Evolutionary conservation across 1,140 invertebrate genomes (phyloP), one percentile per base, ranked within the genome.

Genomic region (Cephus cinctus): DNA sequence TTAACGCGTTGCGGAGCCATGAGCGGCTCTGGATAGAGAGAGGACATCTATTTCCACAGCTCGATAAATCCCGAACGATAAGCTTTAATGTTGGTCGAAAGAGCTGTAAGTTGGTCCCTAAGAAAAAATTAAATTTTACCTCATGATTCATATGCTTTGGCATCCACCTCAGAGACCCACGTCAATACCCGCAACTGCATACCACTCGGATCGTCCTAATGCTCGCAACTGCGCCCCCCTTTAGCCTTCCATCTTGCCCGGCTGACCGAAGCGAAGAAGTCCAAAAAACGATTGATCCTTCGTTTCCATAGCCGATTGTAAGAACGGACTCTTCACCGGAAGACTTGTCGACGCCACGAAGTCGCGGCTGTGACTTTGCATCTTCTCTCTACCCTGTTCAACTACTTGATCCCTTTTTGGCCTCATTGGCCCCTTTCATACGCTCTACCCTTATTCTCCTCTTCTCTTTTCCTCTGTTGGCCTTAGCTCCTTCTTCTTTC

Each of bases 221-320:
- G 6, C 25, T n/a, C 25, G 25, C 6, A 27, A 6, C n/a, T 27
- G 25, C 25, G 25, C 25, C 25, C 25, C 25, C 25, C 6, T 27
- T 27, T 8, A 27, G 25, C n/a, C 25, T n/a, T 6, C 25, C 25
- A 27, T 27, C 25, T 27, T n/a, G 25, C 25, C n/a, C 25, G 6
- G 11, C 11, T 0, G 3, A 16, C 5, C 11, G 16, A 38, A 38
- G 2, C 2, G 16, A 18, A 2, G 16, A 38, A 38, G 9, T 12
- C 11, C 9, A 38, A 38, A 38, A 12, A 18, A 18, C 2, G 16
- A 18, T 14, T n/a, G n/a, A n/a, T 61, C 52, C 59, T 65, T 58
- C 60, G 64, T 67, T 64, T 66, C 57, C 65, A 67, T 67, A 56
- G 59, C 61, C 52, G 43, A 56, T 50, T 40, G 55, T 35, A 50